A percentile compares a stretch with the other conserved stretches of the same genome.
phyloP scores from a whole-genome alignment of 1,140 invertebrate species.

The Arion vulgaris region DNA sequence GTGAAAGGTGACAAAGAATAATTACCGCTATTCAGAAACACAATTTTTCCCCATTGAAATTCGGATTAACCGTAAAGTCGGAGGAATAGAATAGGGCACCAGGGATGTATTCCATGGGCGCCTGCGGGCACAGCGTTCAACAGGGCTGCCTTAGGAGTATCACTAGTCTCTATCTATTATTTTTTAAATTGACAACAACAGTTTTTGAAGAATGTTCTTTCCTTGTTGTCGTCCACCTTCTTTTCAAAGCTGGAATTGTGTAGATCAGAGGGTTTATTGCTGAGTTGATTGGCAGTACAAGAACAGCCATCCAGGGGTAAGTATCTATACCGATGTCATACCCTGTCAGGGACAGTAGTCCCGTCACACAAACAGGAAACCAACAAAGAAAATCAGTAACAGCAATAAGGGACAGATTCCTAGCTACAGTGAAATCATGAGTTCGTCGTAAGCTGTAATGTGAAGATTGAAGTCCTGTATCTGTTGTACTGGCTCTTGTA shows the following conservation, averaged over 20 bases:
- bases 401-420: slow-evolving; percentile 29
- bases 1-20: no score
- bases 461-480: not conserved
- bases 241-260: slow-evolving; percentile 5
- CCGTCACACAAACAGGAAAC: slow-evolving; percentile 44
- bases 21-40: no score
- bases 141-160: no score
- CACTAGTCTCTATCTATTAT: not conserved
- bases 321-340: not conserved
- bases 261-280: slow-evolving; percentile 40
- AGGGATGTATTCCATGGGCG: no score
- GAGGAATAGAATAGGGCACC: no score
- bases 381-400: slow-evolving; percentile 46
- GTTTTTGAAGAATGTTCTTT: not conserved
- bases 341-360: slow-evolving; percentile 19
- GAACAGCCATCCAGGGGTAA: slow-evolving; percentile 24
- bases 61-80: no score
- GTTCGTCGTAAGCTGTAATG: not conserved
- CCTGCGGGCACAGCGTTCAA: no score
- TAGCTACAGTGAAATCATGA: slow-evolving; percentile 39
- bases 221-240: not conserved
- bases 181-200: not conserved
- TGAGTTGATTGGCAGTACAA: slow-evolving; percentile 38
- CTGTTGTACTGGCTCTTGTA: not conserved
- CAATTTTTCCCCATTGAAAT: no score